Evolutionary conservation across 2,797 vertebrate species (phyloP).

Genomic region (Chiroxiphia lanceolata): DNA sequence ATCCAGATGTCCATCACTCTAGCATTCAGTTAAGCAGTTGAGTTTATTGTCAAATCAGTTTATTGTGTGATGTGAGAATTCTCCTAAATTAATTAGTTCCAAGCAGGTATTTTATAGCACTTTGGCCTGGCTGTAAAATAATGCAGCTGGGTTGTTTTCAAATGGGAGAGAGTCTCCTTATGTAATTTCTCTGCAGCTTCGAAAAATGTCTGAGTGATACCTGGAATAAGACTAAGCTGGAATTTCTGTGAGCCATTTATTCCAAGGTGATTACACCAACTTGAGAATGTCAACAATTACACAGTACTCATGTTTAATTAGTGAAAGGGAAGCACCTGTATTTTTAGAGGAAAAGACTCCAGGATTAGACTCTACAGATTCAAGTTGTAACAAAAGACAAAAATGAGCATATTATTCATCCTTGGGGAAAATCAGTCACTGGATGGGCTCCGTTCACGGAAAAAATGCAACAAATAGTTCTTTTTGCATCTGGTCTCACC

Average conservation of each 20-base stretch:
- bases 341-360: constrained; percentile 72
- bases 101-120: neutral
- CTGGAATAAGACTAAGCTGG: constrained; percentile 35
- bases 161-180: neutral
- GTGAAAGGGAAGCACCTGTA: constrained; percentile 81
- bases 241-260: constrained; percentile 29
- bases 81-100: neutral
- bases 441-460: constrained; percentile 43
- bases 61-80: neutral
- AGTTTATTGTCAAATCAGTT: neutral
- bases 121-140: neutral
- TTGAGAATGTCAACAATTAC: constrained; percentile 57
- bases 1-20: neutral
- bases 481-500: constrained; percentile 28
- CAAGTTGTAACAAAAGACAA: constrained; percentile 75
- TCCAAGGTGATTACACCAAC: constrained; percentile 55
- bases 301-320: constrained; percentile 69
- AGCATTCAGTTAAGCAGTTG: neutral
- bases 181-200: neutral
- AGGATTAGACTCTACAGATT: constrained; percentile 70
- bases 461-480: constrained; percentile 29
- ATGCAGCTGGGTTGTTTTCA: neutral
- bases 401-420: constrained; percentile 64
- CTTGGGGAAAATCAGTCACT: constrained; percentile 66
- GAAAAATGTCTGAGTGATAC: constrained; percentile 18